Base-by-base conservation (phyloP, 2,113 vertebrate genomes). In the Tachycineta bicolor region DNA sequence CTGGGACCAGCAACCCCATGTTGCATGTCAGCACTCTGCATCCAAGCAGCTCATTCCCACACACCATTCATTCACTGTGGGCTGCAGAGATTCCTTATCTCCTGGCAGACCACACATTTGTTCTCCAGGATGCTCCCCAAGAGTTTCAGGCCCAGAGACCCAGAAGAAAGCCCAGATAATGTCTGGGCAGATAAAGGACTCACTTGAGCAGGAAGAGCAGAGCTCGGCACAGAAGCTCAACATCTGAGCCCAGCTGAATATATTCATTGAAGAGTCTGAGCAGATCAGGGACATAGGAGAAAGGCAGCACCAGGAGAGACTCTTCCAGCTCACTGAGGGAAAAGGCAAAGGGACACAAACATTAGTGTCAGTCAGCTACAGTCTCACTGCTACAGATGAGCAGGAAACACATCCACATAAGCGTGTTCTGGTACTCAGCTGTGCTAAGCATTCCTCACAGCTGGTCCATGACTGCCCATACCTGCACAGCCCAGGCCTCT, bases 191-290 rank as follows among this genome's bases (percentile, higher is more conserved):
- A 31, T 6, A 3, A 19, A 67, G 56, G 70, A 83, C 91, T 97
- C 96, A 99, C 99, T 98, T 99, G 94, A 99, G 98, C 58, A 99
- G 97, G 94, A 99, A 99, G 93, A 99, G 98, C 18, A 99, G 99
- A 97, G 99, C 99, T 60, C 99, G 98, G 74, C 99, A 99, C 80
- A 99, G 97, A 12, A 99, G 98, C 83, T 99, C 99, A 60, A 99
- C 96, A 41, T 99, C 98, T 63, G 97, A 98, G 34, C 98, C 98
- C 87, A 96, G 96, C 37, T 98, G 96, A 91, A 99, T 98, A 93
- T 98, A 99, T 53, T 98, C 92, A 73, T 96, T 98, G 95, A 99
- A 99, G 47, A 99, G 98, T 31, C 18, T 95, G 53, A 99, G 98
- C 49, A 99, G 95, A 76, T 99, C 99, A 4, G 99, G 98, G 62